A percentile compares a stretch with the other conserved stretches of the same genome.
Evolutionary conservation across 2,888 invertebrate genomes (phyloP).

Genomic region (Trichopria drosophilae): DNA sequence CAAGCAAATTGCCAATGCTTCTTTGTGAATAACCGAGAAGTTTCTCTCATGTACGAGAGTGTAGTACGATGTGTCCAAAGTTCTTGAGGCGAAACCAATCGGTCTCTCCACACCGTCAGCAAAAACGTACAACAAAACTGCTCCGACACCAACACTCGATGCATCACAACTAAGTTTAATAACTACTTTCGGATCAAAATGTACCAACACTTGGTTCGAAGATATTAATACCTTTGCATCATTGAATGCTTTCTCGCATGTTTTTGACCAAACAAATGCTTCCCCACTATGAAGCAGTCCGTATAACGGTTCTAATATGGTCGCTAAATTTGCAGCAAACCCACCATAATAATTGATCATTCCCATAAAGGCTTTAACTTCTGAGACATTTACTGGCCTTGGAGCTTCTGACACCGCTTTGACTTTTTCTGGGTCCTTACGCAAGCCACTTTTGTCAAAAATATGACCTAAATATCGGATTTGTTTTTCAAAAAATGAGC

Average conservation of each 20-base stretch:
- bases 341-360: slow-evolving; percentile 53
- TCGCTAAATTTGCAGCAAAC: slow-evolving; percentile 46
- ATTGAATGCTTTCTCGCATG: slow-evolving; percentile 6
- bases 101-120: slow-evolving; percentile 34
- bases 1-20: slow-evolving; percentile 48
- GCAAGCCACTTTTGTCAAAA: slow-evolving; percentile 46
- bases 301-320: slow-evolving; percentile 44
- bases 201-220: not conserved
- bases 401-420: slow-evolving; percentile 41
- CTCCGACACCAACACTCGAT: slow-evolving; percentile 40
- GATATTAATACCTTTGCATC: slow-evolving; percentile 1
- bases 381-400: slow-evolving; percentile 35
- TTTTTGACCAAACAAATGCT: slow-evolving; percentile 21
- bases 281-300: slow-evolving; percentile 36
- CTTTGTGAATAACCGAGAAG: slow-evolving; percentile 46
- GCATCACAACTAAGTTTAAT: slow-evolving; percentile 9
- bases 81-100: slow-evolving; percentile 42
- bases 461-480: slow-evolving; percentile 45
- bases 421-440: slow-evolving; percentile 40
- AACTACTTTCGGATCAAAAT: slow-evolving; percentile 3
- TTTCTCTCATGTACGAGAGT: slow-evolving; percentile 48
- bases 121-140: slow-evolving; percentile 35
- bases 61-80: slow-evolving; percentile 38
- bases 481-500: slow-evolving; percentile 37
- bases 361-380: slow-evolving; percentile 45